Evolutionary conservation across 2,888 invertebrate species (phyloP).

Genomic region (Gymnosoma rotundatum): DNA sequence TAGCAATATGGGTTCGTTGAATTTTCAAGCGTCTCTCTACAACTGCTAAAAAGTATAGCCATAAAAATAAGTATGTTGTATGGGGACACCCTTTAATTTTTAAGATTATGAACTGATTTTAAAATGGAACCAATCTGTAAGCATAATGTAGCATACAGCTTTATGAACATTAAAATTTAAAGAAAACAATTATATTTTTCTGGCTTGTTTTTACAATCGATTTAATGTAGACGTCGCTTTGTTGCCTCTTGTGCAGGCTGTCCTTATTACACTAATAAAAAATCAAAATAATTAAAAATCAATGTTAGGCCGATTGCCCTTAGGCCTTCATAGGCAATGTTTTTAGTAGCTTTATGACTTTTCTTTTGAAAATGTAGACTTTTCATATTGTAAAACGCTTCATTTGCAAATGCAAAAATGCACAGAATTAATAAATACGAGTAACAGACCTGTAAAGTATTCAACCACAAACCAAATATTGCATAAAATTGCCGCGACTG

Average conservation of each 20-base stretch:
- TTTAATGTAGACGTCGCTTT: not conserved
- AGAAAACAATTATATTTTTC: too few species aligned
- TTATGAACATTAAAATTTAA: too few species aligned
- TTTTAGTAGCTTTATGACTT: not conserved
- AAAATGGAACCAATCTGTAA: too few species aligned
- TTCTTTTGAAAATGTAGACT: not conserved
- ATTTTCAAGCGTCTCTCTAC: too few species aligned
- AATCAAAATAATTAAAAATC: conserved; percentile 15
- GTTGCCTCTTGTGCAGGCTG: not conserved
- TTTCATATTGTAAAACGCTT: too few species aligned
- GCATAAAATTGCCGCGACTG: conserved; percentile 11
- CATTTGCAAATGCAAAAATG: conserved; percentile 1
- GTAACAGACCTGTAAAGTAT: not conserved
- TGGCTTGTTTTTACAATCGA: too few species aligned
- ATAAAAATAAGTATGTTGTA: too few species aligned
- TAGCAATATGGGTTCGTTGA: too few species aligned
- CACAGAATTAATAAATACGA: not conserved
- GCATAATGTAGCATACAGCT: too few species aligned
- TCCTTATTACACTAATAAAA: not conserved
- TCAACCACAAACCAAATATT: not conserved
- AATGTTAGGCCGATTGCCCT: not conserved
- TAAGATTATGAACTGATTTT: too few species aligned
- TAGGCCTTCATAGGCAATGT: not conserved
- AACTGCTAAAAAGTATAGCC: too few species aligned
- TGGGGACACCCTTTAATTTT: too few species aligned